Base-by-base conservation (phyloP, 1,140 invertebrate genomes). In the Druon quercuslanigerum region DNA sequence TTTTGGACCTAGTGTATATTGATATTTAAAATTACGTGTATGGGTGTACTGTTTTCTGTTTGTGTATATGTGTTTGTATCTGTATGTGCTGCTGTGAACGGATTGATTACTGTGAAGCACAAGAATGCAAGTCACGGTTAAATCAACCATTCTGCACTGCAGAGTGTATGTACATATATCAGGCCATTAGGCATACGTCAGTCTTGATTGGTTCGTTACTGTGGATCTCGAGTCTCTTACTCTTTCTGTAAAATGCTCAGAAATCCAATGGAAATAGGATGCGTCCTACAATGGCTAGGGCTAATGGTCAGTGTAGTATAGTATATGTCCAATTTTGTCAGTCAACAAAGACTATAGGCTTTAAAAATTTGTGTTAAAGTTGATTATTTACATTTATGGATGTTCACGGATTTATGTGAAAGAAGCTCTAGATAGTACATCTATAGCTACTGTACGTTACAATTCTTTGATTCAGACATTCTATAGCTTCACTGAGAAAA, bases 211-310 rank as follows among this genome's bases (percentile, higher is more conserved):
- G 56, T 57, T 66, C 60, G 60, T 66, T 66, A 66, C 60, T n/a
- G 60, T 66, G 25, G 20, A 46, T 66, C 60, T 40, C 60, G 25
- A 46, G 13, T 66, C 25, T 66, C 33, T 66, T 66, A 25, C 12
- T 25, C 33, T 66, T 12, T 40, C 60, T 66, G 14, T 66, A 66
- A 66, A 66, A 66, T 66, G 25, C 60, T 66, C 40, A 33, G 25
- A 66, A 66, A 66, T 66, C 25, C 40, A 20, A 66, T 66, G 60
- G 60, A 66, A 66, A 66, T 66, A 66, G 60, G 60, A 66, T 66
- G 33, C 33, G 60, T 66, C 25, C 60, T 66, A 66, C 60, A 66
- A 66, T 66, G 25, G 60, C 46, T 46, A 4, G 9, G 20, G 33
- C 57, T 66, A 66, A 66, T 66, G 60, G 60, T 66, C 60, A 66